Conservation (phyloP, 1,140 invertebrate genomes). For the Plodia interpunctella region DNA sequence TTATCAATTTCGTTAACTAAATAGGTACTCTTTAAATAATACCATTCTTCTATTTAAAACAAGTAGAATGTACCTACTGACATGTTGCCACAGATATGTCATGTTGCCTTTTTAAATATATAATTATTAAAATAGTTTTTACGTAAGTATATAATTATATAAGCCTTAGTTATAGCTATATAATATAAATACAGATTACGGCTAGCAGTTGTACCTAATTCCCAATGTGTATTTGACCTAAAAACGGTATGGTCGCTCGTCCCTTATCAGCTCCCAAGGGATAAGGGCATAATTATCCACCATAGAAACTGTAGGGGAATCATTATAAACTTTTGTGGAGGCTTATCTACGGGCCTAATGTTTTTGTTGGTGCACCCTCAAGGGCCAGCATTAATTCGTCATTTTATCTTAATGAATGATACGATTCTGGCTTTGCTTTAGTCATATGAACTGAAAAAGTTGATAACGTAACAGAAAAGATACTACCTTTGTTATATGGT, state of each 20-base stretch:
- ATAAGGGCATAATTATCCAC: background rate
- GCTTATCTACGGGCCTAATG: background rate
- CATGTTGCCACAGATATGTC: too few relatives aligned
- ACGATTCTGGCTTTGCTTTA: background rate
- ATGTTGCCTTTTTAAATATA: too few relatives aligned
- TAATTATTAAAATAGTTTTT: too few relatives aligned
- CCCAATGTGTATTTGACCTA: background rate
- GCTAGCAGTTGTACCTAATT: background rate
- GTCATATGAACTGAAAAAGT: background rate
- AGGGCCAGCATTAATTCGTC: background rate
- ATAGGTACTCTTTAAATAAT: too few relatives aligned
- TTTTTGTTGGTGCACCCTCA: background rate
- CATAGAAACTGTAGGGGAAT: conserved; percentile 3
- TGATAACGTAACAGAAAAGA: background rate
- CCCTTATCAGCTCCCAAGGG: background rate
- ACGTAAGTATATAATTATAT: too few relatives aligned
- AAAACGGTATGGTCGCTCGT: background rate
- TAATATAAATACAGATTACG: too few relatives aligned
- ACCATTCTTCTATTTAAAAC: too few relatives aligned
- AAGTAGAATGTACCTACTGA: too few relatives aligned
- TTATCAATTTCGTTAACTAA: too few relatives aligned
- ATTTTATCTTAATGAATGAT: conserved; percentile 5
- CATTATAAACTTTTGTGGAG: conserved; percentile 4
- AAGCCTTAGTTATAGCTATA: too few relatives aligned
- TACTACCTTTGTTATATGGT: too few relatives aligned